Conservation (phyloP, 2,888 invertebrate species). For the Phlogophora meticulosa region DNA sequence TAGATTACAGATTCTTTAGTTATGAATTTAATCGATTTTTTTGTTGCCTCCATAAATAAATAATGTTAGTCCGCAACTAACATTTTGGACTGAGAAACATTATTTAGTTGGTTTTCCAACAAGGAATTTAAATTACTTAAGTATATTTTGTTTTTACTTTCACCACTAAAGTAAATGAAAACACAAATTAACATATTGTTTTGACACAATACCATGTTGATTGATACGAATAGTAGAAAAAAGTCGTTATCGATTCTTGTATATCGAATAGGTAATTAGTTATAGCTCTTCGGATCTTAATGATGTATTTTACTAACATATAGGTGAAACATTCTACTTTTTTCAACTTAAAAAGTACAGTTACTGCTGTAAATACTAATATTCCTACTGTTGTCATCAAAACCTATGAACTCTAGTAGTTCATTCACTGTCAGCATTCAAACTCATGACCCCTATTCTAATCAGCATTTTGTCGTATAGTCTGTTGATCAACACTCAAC, state of each 20-base stretch:
- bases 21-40: too few relatives aligned
- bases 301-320: too few relatives aligned
- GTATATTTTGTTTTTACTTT: slow-evolving; percentile 11
- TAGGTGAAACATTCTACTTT: too few relatives aligned
- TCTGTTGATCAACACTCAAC: neutral
- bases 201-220: slow-evolving; percentile 36
- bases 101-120: slow-evolving; percentile 1
- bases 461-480: slow-evolving; percentile 6
- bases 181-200: slow-evolving; percentile 22
- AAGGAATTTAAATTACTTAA: neutral
- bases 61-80: too few relatives aligned
- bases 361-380: neutral
- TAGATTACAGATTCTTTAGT: too few relatives aligned
- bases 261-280: too few relatives aligned
- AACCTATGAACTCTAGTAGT: slow-evolving; percentile 13
- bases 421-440: slow-evolving; percentile 7
- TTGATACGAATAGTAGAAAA: slow-evolving; percentile 16
- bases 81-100: neutral
- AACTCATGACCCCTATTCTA: slow-evolving; percentile 13
- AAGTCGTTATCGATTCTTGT: neutral
- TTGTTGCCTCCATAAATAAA: too few relatives aligned
- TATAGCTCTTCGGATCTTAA: too few relatives aligned
- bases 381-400: slow-evolving; percentile 2
- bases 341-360: neutral
- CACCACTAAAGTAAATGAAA: slow-evolving; percentile 30